Base-by-base conservation (phyloP, 2,888 invertebrate genomes). In the Phlogophora meticulosa region DNA sequence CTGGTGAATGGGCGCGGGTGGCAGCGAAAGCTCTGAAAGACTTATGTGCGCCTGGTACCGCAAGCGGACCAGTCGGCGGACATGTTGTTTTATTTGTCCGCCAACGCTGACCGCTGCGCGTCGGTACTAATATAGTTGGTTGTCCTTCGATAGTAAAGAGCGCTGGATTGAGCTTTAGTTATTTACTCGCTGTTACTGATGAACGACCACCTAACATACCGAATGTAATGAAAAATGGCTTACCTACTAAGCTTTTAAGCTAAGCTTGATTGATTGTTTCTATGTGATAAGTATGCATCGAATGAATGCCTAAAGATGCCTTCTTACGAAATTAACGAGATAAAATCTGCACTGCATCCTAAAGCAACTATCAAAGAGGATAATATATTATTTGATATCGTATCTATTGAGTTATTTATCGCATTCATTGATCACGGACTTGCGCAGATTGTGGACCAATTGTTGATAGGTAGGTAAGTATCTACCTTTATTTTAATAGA, bases 1-100 rank as follows among this genome's bases (percentile, higher is more conserved):
- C 82, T 86, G 80, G 76, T 92, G 92, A 92, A 92, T 92, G 94
- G 61, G 68, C 78, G 70, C 72, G 72, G 62, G 85, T 76, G 81
- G 82, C 76, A 83, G 88, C 90, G 91, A 92, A 91, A 92, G 93
- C 93, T 93, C 89, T 81, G 66, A 78, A 74, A 84, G 85, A 84
- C 84, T 89, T 89, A 90, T 94, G 90, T 67, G 78, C 85, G 90
- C 94, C 93, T 94, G 89, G 94, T 94, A 94, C 88, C 80, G 78
- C 84, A 76, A 84, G 76, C 85, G 84, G 90, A 93, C 90, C 85
- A 87, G 89, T 93, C 85, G 90, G 89, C 93, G 83, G 94, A 95
- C 94, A 92, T 93, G 91, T 94, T 93, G 91, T 80, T 88, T 88
- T 84, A 86, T 88, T 87, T 83, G 84, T 91, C 87, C 79, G 61